phyloP scores from a whole-genome alignment of 35 echinoderm and acorn worm species.

The Ophiothrix spiculata region DNA sequence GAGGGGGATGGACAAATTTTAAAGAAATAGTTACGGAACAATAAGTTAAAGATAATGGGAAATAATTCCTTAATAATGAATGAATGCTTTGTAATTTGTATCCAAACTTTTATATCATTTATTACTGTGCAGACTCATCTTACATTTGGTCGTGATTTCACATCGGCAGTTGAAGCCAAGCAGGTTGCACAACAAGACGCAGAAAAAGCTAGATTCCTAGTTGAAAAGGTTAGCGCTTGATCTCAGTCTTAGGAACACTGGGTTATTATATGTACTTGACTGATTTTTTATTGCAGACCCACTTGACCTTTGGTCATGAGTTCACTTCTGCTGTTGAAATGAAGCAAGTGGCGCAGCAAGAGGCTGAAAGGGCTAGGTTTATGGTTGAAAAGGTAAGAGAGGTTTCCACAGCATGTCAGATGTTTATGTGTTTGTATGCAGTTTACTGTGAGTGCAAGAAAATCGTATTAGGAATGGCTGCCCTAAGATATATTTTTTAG shows the following conservation, averaged over 20 bases:
- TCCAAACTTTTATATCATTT: neutral
- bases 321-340: conserved; percentile 94
- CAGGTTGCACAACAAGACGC: conserved; percentile 98
- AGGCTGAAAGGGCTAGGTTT: conserved; percentile 92
- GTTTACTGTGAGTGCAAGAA: too few relatives aligned
- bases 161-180: conserved; percentile 89
- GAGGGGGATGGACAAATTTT: too few relatives aligned
- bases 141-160: conserved; percentile 96
- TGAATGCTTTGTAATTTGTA: too few relatives aligned
- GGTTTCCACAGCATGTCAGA: too few relatives aligned
- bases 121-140: conserved; percentile 72
- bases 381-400: conserved; percentile 95
- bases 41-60: too few relatives aligned
- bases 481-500: too few relatives aligned
- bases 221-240: conserved; percentile 96
- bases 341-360: conserved; percentile 99
- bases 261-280: neutral
- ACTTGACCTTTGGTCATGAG: conserved; percentile 96
- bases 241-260: too few relatives aligned
- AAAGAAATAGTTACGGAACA: too few relatives aligned
- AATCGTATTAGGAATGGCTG: too few relatives aligned
- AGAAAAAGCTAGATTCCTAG: conserved; percentile 85
- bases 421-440: too few relatives aligned
- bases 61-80: too few relatives aligned
- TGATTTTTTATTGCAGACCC: conserved; percentile 74